Conservation (phyloP, 2,888 invertebrate genomes). For the Blastobasis lacticolella region DNA sequence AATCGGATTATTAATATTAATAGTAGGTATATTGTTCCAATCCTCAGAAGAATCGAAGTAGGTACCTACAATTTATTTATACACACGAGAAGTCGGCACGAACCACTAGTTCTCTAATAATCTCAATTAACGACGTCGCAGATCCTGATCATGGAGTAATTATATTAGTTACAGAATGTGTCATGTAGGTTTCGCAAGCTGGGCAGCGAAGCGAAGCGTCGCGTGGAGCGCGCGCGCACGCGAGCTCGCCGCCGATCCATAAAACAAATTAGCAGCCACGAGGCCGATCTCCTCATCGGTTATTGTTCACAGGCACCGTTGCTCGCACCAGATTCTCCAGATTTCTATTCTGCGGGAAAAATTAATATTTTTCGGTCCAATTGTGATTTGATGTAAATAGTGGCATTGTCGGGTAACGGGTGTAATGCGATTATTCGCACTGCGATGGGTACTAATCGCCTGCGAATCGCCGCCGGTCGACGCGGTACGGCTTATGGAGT, state of each 20-base stretch:
- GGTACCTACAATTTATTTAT: too few species aligned
- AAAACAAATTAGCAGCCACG: slow-evolving; percentile 17
- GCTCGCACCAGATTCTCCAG: slow-evolving; percentile 25
- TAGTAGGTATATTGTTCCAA: too few species aligned
- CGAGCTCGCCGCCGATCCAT: slow-evolving; percentile 11
- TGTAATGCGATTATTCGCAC: slow-evolving; percentile 18
- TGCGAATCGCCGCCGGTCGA: slow-evolving; percentile 12
- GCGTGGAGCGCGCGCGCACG: slow-evolving; percentile 7
- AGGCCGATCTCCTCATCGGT: slow-evolving; percentile 20
- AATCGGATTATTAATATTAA: too few species aligned
- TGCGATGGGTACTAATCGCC: slow-evolving; percentile 16
- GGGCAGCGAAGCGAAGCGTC: neutral
- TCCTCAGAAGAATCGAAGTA: too few species aligned
- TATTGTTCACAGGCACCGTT: slow-evolving; percentile 30
- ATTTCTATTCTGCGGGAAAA: slow-evolving; percentile 24
- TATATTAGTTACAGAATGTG: neutral
- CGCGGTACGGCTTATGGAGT: slow-evolving; percentile 18
- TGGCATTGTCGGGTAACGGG: slow-evolving; percentile 20
- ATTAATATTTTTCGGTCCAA: slow-evolving; percentile 26
- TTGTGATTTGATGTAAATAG: slow-evolving; percentile 12
- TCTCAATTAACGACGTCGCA: too few species aligned
- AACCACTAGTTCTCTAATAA: too few species aligned
- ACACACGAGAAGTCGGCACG: too few species aligned
- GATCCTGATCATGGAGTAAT: neutral
- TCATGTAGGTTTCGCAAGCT: neutral